Percentiles rank a stretch among this genome's conserved stretches.
Conservation (phyloP, 2,888 invertebrate genomes). For the Sipha maydis region DNA sequence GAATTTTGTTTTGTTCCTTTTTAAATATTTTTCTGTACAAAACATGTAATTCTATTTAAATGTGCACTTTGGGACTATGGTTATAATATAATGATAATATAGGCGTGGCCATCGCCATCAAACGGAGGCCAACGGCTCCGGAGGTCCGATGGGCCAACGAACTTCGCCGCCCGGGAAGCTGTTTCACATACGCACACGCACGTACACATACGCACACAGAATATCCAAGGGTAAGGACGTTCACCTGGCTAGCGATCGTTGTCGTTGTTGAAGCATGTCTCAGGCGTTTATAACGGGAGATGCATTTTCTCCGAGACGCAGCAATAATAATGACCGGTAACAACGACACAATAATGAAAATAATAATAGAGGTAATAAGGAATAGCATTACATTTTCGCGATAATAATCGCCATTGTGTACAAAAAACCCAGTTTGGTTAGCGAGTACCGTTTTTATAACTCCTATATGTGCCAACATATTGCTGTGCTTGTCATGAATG, state of each 20-base stretch:
- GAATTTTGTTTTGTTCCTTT: constrained; percentile 12
- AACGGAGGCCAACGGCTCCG: constrained; percentile 56
- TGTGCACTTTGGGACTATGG: neutral
- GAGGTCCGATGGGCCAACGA: constrained; percentile 60
- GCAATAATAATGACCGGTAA: constrained; percentile 37
- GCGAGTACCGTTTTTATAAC: constrained; percentile 47
- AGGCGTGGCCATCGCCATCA: constrained; percentile 18
- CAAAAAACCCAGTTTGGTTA: constrained; percentile 33
- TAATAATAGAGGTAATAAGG: constrained; percentile 32
- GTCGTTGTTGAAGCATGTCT: constrained; percentile 5
- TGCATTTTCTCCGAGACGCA: constrained; percentile 30
- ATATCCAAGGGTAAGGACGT: constrained; percentile 60
- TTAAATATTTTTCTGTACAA: neutral
- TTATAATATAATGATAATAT: constrained; percentile 34
- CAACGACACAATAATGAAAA: constrained; percentile 30
- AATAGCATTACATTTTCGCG: constrained; percentile 49
- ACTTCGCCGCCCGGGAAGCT: constrained; percentile 58
- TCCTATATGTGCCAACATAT: neutral
- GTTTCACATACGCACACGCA: constrained; percentile 19
- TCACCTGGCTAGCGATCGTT: constrained; percentile 46
- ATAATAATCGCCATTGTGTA: constrained; percentile 51
- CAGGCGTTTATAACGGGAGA: constrained; percentile 57
- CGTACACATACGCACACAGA: neutral
- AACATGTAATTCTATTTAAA: constrained; percentile 44
- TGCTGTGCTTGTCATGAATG: neutral